A percentile compares a stretch with the other conserved stretches of the same genome.
Conservation (phyloP, 1,140 invertebrate species). For the Diorhabda elongata region DNA sequence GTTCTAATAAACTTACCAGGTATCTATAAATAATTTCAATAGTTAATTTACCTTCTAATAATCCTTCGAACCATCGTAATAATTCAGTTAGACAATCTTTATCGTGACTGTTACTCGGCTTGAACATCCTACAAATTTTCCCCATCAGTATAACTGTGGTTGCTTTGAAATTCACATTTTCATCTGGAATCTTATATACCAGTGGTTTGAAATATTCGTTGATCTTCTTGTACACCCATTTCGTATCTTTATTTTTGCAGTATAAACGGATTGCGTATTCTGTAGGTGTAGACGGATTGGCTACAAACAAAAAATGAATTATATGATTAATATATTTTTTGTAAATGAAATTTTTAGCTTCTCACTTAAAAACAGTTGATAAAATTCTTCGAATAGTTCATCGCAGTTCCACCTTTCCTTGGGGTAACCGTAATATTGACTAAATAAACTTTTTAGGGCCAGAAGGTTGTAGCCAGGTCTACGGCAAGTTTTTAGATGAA, state of each 20-base stretch:
- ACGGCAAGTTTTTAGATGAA: conserved; percentile 31
- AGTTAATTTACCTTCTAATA: conserved; percentile 25
- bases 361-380: conserved; percentile 34
- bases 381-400: conserved; percentile 35
- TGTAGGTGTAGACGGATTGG: conserved; percentile 24
- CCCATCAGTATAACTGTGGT: conserved; percentile 32
- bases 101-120: conserved; percentile 18
- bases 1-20: too few relatives aligned
- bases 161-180: conserved; percentile 36
- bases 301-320: conserved; percentile 24
- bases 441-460: conserved; percentile 29
- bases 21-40: too few relatives aligned
- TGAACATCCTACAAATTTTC: conserved; percentile 28
- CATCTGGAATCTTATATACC: conserved; percentile 23
- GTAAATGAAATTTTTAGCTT: background rate
- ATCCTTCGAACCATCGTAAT: conserved; percentile 21
- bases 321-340: too few relatives aligned
- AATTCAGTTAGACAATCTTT: conserved; percentile 23
- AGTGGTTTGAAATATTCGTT: conserved; percentile 31
- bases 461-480: conserved; percentile 33
- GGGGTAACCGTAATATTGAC: conserved; percentile 37
- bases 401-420: conserved; percentile 32
- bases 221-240: conserved; percentile 35
- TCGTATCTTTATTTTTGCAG: conserved; percentile 31
- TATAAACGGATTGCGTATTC: conserved; percentile 32